Percentiles rank a stretch among this genome's conserved stretches.
Evolutionary conservation across 1,140 invertebrate species (phyloP).

Genomic region (Drosophila tristis): DNA sequence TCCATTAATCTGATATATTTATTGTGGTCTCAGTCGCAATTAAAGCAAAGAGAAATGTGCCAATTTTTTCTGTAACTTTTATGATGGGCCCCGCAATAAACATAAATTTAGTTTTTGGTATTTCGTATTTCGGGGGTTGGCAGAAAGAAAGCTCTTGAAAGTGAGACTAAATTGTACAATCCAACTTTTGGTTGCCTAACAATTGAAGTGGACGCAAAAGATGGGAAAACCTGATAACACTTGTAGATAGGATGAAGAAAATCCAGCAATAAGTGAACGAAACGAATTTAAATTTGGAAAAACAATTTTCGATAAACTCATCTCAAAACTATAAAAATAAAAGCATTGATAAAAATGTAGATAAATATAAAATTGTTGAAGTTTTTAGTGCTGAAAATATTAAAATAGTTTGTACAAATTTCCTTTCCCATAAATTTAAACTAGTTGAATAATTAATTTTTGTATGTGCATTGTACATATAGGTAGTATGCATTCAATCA

Average conservation of each 20-base stretch:
- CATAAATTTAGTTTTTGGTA: conserved; percentile 24
- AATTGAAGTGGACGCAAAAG: conserved; percentile 25
- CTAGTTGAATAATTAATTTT: too few relatives aligned
- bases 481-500: conserved; percentile 20
- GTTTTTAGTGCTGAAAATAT: not conserved
- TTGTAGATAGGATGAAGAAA: conserved; percentile 1
- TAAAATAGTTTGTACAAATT: too few relatives aligned
- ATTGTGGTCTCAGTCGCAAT: conserved; percentile 40
- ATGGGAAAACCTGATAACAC: conserved; percentile 30
- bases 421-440: not conserved
- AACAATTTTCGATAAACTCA: not conserved
- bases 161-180: conserved; percentile 26
- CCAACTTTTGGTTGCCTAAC: conserved; percentile 20
- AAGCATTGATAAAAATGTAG: too few relatives aligned
- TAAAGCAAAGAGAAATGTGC: conserved; percentile 21
- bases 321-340: not conserved
- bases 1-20: conserved; percentile 61
- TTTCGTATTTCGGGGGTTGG: conserved; percentile 6
- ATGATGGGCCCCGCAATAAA: conserved; percentile 39
- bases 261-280: conserved; percentile 20
- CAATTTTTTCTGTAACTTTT: conserved; percentile 38
- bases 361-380: not conserved
- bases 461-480: not conserved
- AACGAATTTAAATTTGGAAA: conserved; percentile 16
- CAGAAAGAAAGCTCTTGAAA: conserved; percentile 36